Percentiles rank a stretch among this genome's conserved stretches.
These are phyloP conservation scores for Anniella stebbinsi DNA, from an alignment of 2,797 vertebrate genomes.

Conservation along the genomic window DNA sequence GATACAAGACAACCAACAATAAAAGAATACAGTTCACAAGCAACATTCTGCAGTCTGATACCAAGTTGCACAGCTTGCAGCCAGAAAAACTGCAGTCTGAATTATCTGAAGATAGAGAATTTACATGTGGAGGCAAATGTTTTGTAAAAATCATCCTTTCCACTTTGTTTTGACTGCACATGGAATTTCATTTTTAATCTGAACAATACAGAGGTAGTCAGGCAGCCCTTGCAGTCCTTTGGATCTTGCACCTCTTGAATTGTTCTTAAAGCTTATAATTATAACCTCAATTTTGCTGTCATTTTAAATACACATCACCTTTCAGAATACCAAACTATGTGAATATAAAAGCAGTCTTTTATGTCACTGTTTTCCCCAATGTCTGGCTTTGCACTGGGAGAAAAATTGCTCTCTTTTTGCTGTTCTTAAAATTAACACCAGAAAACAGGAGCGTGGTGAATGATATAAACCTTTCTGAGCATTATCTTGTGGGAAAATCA, in stretches of 20 bases:
- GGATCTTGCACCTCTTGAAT: slow-evolving; percentile 53
- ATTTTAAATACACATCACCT: slow-evolving; percentile 60
- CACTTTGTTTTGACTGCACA: background rate
- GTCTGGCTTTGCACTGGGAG: slow-evolving; percentile 49
- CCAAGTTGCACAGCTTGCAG: background rate
- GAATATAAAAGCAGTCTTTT: slow-evolving; percentile 47
- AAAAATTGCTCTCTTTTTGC: slow-evolving; percentile 57
- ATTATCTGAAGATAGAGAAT: background rate
- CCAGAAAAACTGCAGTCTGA: background rate
- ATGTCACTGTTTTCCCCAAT: slow-evolving; percentile 46
- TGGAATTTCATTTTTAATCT: slow-evolving; percentile 48
- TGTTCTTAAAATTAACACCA: slow-evolving; percentile 42
- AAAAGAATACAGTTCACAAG: background rate
- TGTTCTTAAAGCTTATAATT: slow-evolving; percentile 51
- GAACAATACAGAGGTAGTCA: slow-evolving; percentile 34
- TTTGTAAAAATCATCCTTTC: slow-evolving; percentile 3
- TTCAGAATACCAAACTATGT: slow-evolving; percentile 44
- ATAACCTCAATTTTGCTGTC: slow-evolving; percentile 55
- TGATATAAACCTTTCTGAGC: slow-evolving; percentile 30
- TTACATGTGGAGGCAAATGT: background rate
- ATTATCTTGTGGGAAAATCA: slow-evolving; percentile 35
- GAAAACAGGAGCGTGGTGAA: background rate
- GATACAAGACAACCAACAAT: background rate
- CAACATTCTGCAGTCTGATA: background rate
- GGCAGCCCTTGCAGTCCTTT: slow-evolving; percentile 33